Evolutionary conservation across 2,797 vertebrate species (phyloP).

Genomic region (Sebastes taczanowskii): DNA sequence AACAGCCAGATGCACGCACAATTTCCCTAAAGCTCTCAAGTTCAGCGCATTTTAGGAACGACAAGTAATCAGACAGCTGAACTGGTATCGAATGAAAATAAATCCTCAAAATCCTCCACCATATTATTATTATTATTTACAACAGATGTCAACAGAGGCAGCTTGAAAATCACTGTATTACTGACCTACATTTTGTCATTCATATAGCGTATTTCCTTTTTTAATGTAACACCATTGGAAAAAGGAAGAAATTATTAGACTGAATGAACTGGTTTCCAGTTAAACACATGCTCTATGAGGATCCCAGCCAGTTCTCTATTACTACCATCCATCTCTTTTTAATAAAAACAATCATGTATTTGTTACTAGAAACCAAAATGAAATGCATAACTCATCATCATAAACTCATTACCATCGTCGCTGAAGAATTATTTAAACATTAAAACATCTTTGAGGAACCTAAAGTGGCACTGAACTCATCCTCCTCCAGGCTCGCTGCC

Average conservation of each 20-base stretch:
- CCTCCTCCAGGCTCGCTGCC: conserved; percentile 64
- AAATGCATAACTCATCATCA: background rate
- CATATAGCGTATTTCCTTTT: background rate
- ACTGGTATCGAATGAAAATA: conserved; percentile 11
- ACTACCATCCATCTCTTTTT: background rate
- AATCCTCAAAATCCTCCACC: conserved; percentile 19
- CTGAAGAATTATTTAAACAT: background rate
- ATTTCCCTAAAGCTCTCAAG: conserved; percentile 36
- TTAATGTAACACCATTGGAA: background rate
- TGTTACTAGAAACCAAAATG: background rate
- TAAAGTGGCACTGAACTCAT: conserved; percentile 37
- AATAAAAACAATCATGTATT: background rate
- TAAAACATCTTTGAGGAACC: background rate
- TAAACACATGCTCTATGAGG: background rate
- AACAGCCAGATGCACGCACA: conserved; percentile 46
- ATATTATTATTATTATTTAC: conserved; percentile 16
- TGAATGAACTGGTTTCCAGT: background rate
- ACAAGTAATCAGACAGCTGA: conserved; percentile 37
- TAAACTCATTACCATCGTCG: background rate
- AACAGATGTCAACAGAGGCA: background rate
- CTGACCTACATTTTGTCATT: background rate
- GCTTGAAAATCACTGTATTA: background rate
- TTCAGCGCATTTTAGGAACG: conserved; percentile 57
- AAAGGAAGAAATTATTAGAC: background rate
- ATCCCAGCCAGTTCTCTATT: background rate